Conservation (phyloP, 1,140 invertebrate species). For the Chironomus tepperi region DNA sequence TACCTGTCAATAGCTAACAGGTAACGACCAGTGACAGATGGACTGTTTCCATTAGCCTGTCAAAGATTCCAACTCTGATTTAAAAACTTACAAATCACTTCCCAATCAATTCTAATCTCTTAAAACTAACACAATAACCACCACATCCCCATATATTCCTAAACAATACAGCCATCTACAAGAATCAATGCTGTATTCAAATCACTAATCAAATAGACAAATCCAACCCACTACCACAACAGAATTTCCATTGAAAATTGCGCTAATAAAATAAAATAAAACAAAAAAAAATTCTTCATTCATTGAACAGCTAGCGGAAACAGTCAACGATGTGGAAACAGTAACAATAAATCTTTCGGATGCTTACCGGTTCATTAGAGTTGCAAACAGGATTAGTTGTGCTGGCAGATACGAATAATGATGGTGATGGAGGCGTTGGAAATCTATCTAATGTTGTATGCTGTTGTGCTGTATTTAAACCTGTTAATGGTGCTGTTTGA, state of each 20-base stretch:
- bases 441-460: slow-evolving; percentile 22
- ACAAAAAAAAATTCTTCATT: background rate
- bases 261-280: background rate
- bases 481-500: slow-evolving; percentile 11
- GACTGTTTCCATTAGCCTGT: too few species aligned
- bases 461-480: slow-evolving; percentile 18
- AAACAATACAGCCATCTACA: too few species aligned
- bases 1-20: too few species aligned
- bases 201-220: background rate
- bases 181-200: too few species aligned
- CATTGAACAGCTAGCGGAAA: background rate
- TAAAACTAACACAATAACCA: too few species aligned
- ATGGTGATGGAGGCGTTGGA: slow-evolving; percentile 7
- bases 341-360: slow-evolving; percentile 20
- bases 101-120: too few species aligned
- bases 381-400: slow-evolving; percentile 21
- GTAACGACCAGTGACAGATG: too few species aligned
- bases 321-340: slow-evolving; percentile 20
- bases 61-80: too few species aligned
- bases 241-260: background rate
- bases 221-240: background rate
- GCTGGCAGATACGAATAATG: slow-evolving; percentile 23
- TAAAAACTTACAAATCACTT: too few species aligned
- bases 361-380: slow-evolving; percentile 23
- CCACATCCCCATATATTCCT: too few species aligned